Evolutionary conservation across 1,140 invertebrate genomes (phyloP).

Genomic region (Drosophila insularis): DNA sequence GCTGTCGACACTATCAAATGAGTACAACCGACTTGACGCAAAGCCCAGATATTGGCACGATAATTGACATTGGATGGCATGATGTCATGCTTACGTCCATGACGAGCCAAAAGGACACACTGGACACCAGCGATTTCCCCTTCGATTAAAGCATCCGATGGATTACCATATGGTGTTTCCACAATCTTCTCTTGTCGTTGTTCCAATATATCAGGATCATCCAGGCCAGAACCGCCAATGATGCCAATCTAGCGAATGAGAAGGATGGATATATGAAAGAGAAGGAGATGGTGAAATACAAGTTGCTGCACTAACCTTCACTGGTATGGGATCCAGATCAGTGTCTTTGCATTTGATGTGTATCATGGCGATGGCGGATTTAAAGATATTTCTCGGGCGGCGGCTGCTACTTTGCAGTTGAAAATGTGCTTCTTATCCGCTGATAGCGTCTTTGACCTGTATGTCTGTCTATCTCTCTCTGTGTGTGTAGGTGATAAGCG

Average conservation of each 20-base stretch:
- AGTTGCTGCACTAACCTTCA: conserved; percentile 55
- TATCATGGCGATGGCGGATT: conserved; percentile 50
- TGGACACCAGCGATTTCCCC: conserved; percentile 87
- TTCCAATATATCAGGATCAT: conserved; percentile 92
- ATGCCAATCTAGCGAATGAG: conserved; percentile 91
- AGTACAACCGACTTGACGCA: conserved; percentile 94
- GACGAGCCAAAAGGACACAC: conserved; percentile 93
- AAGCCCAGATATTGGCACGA: conserved; percentile 97
- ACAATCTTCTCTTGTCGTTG: conserved; percentile 86
- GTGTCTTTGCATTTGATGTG: conserved; percentile 75
- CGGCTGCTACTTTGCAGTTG: conserved; percentile 13
- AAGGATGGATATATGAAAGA: background rate
- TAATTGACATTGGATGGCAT: conserved; percentile 93
- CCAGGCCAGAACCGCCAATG: conserved; percentile 96
- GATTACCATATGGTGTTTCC: conserved; percentile 92
- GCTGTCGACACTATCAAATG: conserved; percentile 90
- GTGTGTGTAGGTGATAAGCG: conserved; percentile 39
- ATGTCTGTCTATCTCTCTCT: background rate
- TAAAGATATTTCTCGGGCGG: background rate
- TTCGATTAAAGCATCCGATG: conserved; percentile 91
- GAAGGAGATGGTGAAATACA: background rate
- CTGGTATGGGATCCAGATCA: conserved; percentile 67
- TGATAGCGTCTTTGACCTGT: conserved; percentile 46
- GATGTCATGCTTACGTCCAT: conserved; percentile 93
- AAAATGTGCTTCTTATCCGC: conserved; percentile 46